These are phyloP conservation scores for Odontothrips loti DNA, from an alignment of 2,888 invertebrate species.

Conservation along the genomic window DNA sequence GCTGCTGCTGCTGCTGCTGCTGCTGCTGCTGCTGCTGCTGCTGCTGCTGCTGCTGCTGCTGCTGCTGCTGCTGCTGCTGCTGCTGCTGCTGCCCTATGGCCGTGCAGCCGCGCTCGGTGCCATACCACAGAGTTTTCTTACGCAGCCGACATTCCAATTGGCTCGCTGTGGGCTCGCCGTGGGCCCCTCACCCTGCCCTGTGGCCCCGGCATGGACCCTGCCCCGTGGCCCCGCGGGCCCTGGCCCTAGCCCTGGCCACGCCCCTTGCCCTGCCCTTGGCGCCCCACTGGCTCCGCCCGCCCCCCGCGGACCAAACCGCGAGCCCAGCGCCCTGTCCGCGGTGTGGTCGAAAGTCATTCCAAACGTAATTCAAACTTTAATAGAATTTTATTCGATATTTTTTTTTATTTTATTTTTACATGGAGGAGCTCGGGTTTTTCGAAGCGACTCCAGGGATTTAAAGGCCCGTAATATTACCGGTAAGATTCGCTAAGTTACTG, in stretches of 20 bases:
- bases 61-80: no score
- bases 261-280: not conserved
- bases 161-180: not conserved
- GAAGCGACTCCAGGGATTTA: no score
- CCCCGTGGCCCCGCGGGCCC: not conserved
- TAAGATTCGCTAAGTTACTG: no score
- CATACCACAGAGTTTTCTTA: no score
- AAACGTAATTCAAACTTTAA: not conserved
- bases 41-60: no score
- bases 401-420: not conserved
- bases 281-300: not conserved
- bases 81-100: no score
- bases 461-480: no score
- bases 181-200: not conserved
- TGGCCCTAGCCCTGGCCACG: not conserved
- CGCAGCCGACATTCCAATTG: not conserved
- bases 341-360: not conserved
- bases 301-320: not conserved
- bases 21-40: no score
- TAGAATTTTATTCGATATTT: constrained; percentile 20
- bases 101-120: no score
- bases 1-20: no score
- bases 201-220: not conserved
- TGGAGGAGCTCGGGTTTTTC: no score
- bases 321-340: not conserved